Evolutionary conservation across 2,888 invertebrate species (phyloP).

Genomic region (Willowsia nigromaculata): DNA sequence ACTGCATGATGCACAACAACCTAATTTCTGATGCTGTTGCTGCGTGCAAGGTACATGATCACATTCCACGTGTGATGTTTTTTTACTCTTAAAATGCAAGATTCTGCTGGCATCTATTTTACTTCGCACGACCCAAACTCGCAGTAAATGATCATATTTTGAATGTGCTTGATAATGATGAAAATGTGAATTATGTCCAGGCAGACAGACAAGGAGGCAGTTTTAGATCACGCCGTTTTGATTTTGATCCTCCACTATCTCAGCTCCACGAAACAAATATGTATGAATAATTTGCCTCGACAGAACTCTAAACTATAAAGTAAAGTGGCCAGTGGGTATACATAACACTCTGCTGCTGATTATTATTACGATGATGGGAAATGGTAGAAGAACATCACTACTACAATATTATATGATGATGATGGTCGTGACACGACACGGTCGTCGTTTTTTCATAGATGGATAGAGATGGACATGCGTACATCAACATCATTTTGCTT

Average conservation of each 20-base stretch:
- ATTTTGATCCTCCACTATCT: slow-evolving; percentile 1
- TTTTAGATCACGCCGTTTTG: slow-evolving; percentile 42
- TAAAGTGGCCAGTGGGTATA: slow-evolving; percentile 10
- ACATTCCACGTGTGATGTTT: slow-evolving; percentile 11
- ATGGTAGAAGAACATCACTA: slow-evolving; percentile 29
- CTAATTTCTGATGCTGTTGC: background rate
- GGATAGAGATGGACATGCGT: slow-evolving; percentile 44
- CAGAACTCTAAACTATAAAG: background rate
- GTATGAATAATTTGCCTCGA: background rate
- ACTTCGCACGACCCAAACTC: background rate
- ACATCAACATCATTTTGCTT: slow-evolving; percentile 15
- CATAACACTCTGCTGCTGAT: background rate
- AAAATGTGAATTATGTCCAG: slow-evolving; percentile 45
- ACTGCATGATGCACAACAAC: background rate
- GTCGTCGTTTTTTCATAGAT: slow-evolving; percentile 19
- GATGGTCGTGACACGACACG: slow-evolving; percentile 39
- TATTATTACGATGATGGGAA: slow-evolving; percentile 24
- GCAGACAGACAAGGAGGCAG: slow-evolving; percentile 56
- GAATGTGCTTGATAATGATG: slow-evolving; percentile 8
- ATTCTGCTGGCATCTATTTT: too few species aligned
- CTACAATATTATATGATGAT: background rate
- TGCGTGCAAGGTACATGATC: background rate
- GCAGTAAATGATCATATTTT: background rate
- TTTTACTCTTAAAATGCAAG: background rate
- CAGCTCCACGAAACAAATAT: background rate